Evolutionary conservation across 2,888 invertebrate genomes (phyloP), one percentile per base, ranked within the genome.

Genomic region (Candidula unifasciata): DNA sequence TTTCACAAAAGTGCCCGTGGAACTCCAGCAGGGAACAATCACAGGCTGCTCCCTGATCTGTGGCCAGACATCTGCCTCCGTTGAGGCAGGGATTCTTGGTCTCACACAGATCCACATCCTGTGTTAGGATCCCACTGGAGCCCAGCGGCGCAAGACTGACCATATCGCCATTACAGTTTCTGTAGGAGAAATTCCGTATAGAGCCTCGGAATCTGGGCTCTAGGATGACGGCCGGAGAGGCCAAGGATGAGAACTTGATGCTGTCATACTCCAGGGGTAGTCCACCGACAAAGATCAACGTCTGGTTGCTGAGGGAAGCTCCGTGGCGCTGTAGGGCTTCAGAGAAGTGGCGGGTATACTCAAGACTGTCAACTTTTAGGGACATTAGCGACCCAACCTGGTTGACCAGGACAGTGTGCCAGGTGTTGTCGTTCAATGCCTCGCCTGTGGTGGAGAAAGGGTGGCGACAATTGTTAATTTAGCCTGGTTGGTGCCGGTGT

Each of bases 11-110:
- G 90, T 96, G 96, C 52, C 99, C 99, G 93, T 97, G 97, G 94
- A 96, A 98, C 94, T 98, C 97, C 35, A 97, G 96, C 92, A 96
- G 96, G 57, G 97, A 95, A 93, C 99, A 99, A 94, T 99, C 98
- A 95, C 99, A 99, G 93, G 97, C 96, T 74, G 98, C 97, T 33
- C 98, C 98, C 88, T 96, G 96, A 94, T 99, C 98, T 6, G 98
- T 98, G 90, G 97, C 97, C 94, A 98, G 97, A 95, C 99, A 99
- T 90, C 97, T 96, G 30, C 98, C 99, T 5, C 97, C 97, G 92
- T 99, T 97, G 93, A 97, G 96, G 94, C 99, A 99, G 0, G 97
- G 98, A 94, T 97, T 91, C 90, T 92, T 88, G 35, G 87, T 85
- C 76, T 89, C 87, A 86, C 92, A 92, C 30, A 87, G 83, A 81